Base-by-base conservation (phyloP, 2,113 vertebrate species). In the Boleophthalmus pectinirostris region DNA sequence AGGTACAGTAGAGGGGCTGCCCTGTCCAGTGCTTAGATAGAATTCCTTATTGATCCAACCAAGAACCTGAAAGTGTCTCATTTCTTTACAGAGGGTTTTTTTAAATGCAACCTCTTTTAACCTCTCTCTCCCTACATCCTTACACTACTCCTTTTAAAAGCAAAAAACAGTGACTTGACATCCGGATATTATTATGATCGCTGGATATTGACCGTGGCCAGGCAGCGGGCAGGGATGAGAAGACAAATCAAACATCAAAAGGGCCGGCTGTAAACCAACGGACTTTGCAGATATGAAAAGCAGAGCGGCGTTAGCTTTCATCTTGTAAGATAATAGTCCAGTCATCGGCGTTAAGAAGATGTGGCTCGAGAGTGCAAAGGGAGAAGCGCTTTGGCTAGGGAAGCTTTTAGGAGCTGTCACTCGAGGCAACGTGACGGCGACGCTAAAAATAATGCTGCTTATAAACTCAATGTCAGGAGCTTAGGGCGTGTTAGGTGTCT, bases 11-110 rank as follows among this genome's bases (percentile, higher is more conserved):
- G 7, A 16, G 79, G 70, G 70, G 77, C 76, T 78, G 82, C 86
- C 84, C 83, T 77, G 75, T 76, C 81, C 73, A 72, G 79, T 84
- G 82, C 81, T n/a, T n/a, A n/a, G n/a, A 84, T 90, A 88, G 85
- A 86, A 86, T 92, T 90, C 88, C 90, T 90, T 90, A 92, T 91
- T 90, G 90, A 90, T 89, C 83, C 88, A 89, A 90, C 90, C 86
- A n/a, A 90, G 87, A 89, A 89, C 82, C 74, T 60, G 72, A 57
- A 80, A 88, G 90, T 85, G 89, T 92, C 84, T 82, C 68, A 80
- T 92, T 90, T 88, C 91, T 87, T 81, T 58, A 65, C 83, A 83
- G 79, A 73, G 86, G 75, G 82, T 88, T 85, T 90, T 85, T n/a
- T 85, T n/a, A 80, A 35, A 76, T 21, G 71, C 78, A 79, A 85